phyloP scores from a whole-genome alignment of 2,113 vertebrate genomes.

The Cromileptes altivelis region DNA sequence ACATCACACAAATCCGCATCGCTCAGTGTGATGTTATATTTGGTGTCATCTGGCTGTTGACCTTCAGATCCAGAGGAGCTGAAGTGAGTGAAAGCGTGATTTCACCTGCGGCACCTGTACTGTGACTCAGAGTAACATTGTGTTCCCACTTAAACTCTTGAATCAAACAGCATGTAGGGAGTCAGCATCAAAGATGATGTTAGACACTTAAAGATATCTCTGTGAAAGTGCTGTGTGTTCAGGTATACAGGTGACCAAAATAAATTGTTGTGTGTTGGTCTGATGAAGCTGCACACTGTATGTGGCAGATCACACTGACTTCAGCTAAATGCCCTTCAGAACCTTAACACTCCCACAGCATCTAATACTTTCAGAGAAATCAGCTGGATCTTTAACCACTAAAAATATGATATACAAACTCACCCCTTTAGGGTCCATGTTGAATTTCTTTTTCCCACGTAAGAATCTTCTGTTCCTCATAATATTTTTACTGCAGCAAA shows the following conservation, averaged over 20 bases:
- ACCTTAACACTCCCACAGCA: too few relatives aligned
- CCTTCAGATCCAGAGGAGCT: conserved; percentile 15
- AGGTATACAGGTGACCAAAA: neutral
- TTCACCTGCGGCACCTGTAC: neutral
- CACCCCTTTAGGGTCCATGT: conserved; percentile 92
- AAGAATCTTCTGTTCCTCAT: conserved; percentile 86
- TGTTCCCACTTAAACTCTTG: neutral
- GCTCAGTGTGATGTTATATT: neutral
- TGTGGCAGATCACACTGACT: neutral
- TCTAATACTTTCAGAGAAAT: neutral
- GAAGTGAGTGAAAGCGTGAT: conserved; percentile 8
- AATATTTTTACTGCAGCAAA: conserved; percentile 82
- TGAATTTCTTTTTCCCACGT: conserved; percentile 93
- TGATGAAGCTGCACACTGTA: neutral
- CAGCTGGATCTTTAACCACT: neutral
- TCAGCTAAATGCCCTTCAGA: neutral
- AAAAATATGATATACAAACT: conserved; percentile 7
- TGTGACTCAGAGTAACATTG: neutral
- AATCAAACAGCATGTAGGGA: neutral
- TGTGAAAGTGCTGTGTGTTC: neutral
- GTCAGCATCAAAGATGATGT: neutral
- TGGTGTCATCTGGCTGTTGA: neutral
- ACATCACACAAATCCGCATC: conserved; percentile 5
- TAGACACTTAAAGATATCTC: neutral
- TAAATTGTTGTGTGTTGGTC: neutral